Evolutionary conservation across 2,113 vertebrate species (phyloP).

Genomic region (Rhinolophus sinicus): DNA sequence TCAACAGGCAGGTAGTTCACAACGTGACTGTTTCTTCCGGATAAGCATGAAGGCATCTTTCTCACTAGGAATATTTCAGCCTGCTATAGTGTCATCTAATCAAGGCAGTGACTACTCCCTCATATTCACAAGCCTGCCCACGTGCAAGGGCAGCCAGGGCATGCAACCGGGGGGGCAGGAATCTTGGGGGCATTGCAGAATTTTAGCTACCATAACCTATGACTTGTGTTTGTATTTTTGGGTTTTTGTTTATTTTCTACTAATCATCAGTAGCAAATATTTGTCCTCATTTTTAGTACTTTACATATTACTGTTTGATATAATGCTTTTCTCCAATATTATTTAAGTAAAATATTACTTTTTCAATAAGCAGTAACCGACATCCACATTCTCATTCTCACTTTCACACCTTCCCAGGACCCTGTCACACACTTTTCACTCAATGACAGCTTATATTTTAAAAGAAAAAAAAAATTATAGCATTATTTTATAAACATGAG

Average conservation of each 20-base stretch:
- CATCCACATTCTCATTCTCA: not conserved
- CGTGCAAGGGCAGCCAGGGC: not conserved
- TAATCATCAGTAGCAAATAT: not conserved
- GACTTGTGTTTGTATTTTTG: not conserved
- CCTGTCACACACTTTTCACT: not conserved
- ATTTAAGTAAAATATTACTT: no score
- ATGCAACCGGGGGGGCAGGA: not conserved
- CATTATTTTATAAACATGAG: slow-evolving; percentile 4
- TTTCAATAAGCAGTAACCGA: not conserved
- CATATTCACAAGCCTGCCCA: not conserved
- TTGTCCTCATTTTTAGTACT: not conserved
- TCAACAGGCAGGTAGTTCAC: not conserved
- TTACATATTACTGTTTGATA: not conserved
- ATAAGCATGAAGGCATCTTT: not conserved
- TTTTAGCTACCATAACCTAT: not conserved
- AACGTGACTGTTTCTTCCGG: not conserved
- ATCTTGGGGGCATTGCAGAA: not conserved
- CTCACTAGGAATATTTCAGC: not conserved
- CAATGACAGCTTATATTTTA: not conserved
- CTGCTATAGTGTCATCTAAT: not conserved
- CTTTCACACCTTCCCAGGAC: not conserved
- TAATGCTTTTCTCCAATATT: not conserved
- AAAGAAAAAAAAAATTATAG: not conserved
- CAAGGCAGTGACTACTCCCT: no score
- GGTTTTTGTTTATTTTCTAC: not conserved